Evolutionary conservation across 2,888 invertebrate genomes (phyloP).

Genomic region (Acheta domesticus): DNA sequence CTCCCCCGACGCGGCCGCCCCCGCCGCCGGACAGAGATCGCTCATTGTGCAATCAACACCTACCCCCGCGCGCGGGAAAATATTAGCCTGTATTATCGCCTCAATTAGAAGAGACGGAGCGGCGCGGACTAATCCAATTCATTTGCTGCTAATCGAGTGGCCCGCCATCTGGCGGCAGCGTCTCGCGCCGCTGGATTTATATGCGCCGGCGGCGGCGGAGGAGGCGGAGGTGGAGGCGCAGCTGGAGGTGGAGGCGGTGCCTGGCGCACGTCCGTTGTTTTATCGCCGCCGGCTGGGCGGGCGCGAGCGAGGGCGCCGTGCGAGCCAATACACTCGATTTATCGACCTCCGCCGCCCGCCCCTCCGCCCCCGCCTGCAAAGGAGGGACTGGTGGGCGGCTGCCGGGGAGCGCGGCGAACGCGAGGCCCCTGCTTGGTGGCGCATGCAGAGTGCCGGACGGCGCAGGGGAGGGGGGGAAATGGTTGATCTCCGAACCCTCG

Average conservation of each 20-base stretch:
- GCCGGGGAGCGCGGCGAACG: too few relatives aligned
- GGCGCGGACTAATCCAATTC: not conserved
- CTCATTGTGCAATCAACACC: constrained; percentile 18
- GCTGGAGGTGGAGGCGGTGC: not conserved
- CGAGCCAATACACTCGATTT: not conserved
- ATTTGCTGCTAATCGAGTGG: constrained; percentile 9
- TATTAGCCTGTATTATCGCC: constrained; percentile 18
- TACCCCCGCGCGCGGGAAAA: not conserved
- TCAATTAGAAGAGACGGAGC: not conserved
- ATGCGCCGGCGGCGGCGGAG: not conserved
- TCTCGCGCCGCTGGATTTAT: not conserved
- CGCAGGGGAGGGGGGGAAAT: too few relatives aligned
- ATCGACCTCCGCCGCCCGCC: not conserved
- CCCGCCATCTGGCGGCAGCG: not conserved
- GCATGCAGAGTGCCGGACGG: not conserved
- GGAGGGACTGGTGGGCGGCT: too few relatives aligned
- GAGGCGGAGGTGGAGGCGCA: not conserved
- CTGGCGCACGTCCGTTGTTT: not conserved
- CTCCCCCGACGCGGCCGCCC: not conserved
- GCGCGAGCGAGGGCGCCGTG: not conserved
- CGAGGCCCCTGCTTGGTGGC: not conserved
- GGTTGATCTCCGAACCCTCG: too few relatives aligned
- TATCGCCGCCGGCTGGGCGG: not conserved
- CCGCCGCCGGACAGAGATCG: not conserved
- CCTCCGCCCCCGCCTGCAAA: not conserved